A percentile compares a stretch with the other conserved stretches of the same genome.
These are phyloP conservation scores for Colinus virginianus DNA, from an alignment of 2,113 vertebrate genomes.

Conservation along the genomic window DNA sequence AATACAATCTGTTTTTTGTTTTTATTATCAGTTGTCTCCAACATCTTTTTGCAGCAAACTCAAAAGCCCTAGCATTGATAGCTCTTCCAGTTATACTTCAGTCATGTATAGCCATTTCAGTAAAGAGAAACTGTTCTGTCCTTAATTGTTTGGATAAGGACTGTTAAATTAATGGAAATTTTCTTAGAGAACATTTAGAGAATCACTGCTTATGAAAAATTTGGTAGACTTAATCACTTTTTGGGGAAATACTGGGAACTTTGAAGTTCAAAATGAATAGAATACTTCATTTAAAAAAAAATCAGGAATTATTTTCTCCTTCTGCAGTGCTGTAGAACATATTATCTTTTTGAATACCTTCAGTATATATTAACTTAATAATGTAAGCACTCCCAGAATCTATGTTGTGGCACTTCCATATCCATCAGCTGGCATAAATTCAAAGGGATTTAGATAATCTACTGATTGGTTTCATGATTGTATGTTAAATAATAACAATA, in stretches of 20 bases:
- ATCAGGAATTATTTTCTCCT: not conserved
- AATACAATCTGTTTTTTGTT: not conserved
- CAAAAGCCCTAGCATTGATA: not conserved
- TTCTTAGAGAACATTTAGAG: not conserved
- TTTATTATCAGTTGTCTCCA: not conserved
- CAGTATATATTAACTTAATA: not conserved
- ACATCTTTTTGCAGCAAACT: not conserved
- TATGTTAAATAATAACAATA: not conserved
- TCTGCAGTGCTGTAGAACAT: not conserved
- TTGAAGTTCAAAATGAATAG: not conserved
- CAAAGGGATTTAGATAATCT: not conserved
- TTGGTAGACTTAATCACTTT: not conserved
- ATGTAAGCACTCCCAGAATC: not conserved
- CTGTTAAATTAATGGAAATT: not conserved
- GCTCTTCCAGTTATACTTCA: not conserved
- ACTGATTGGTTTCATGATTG: not conserved
- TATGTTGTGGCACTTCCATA: not conserved
- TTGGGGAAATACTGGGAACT: not conserved
- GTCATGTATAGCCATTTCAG: not conserved
- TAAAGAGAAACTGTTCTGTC: not conserved
- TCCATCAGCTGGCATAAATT: not conserved
- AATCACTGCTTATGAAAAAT: not conserved
- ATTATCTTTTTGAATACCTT: not conserved
- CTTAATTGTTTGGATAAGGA: not conserved
- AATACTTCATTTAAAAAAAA: not conserved